Percentiles rank a stretch among this genome's conserved stretches.
Conservation (phyloP, 1,140 invertebrate genomes). For the Sarcophaga bullata region DNA sequence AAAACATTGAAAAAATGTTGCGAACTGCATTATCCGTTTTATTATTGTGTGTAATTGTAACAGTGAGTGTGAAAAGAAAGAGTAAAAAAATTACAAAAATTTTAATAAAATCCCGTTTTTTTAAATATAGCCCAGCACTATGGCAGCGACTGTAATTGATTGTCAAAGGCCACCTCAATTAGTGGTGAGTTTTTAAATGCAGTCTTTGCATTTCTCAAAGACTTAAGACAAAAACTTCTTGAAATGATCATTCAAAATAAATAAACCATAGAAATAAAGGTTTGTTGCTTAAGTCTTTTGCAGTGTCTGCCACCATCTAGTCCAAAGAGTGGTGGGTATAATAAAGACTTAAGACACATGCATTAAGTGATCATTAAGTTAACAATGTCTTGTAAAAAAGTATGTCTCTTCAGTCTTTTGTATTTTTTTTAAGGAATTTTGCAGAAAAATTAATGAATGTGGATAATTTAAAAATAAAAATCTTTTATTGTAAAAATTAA, state of each 20-base stretch:
- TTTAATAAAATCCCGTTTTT: not conserved
- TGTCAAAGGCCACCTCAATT: slow-evolving; percentile 58
- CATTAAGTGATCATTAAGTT: too few species aligned
- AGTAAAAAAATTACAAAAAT: not conserved
- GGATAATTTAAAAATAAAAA: too few species aligned
- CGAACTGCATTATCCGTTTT: slow-evolving; percentile 12
- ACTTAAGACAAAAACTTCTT: slow-evolving; percentile 29
- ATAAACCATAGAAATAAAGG: too few species aligned
- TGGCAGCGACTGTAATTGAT: slow-evolving; percentile 48
- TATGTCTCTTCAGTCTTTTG: too few species aligned
- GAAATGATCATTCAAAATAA: not conserved
- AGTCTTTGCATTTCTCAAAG: not conserved
- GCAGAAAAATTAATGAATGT: too few species aligned
- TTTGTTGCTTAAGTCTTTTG: not conserved
- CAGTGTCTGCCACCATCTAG: not conserved
- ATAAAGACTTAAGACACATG: too few species aligned
- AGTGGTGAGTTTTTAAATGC: slow-evolving; percentile 49
- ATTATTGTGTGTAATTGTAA: not conserved
- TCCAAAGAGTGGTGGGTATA: too few species aligned
- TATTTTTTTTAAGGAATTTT: too few species aligned
- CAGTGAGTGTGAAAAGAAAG: not conserved
- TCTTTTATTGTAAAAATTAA: too few species aligned
- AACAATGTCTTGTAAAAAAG: too few species aligned
- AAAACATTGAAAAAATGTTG: slow-evolving; percentile 14
- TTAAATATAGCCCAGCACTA: slow-evolving; percentile 17